Percentiles rank a stretch among this genome's conserved stretches.
These are phyloP conservation scores for Synergus umbraculus DNA, from an alignment of 2,888 invertebrate species.

Conservation along the genomic window DNA sequence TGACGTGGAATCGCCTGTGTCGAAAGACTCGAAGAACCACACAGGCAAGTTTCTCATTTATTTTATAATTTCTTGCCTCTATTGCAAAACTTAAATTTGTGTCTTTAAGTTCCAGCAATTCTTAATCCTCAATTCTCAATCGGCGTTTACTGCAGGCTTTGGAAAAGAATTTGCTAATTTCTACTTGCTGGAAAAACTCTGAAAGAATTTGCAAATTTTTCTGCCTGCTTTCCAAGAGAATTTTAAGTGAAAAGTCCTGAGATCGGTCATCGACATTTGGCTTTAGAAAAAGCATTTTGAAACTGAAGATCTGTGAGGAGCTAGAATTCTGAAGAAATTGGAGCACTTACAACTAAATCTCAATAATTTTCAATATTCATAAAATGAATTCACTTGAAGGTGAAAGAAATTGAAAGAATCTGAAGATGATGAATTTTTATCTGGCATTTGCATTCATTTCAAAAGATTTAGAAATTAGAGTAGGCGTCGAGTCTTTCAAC, in stretches of 20 bases:
- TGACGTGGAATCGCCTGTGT: constrained; percentile 72
- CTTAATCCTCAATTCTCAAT: neutral
- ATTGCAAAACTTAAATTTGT: constrained; percentile 29
- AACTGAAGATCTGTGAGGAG: no score
- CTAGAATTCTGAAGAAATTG: no score
- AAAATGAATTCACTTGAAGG: no score
- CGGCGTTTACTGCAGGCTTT: neutral
- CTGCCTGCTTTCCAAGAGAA: neutral
- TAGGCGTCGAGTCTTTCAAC: no score
- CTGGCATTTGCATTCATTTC: no score
- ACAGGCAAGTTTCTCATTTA: constrained; percentile 63
- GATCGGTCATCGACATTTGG: no score
- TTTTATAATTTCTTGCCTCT: constrained; percentile 28
- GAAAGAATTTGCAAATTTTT: neutral
- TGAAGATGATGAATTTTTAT: no score
- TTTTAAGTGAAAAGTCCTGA: neutral
- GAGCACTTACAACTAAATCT: no score
- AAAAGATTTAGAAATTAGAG: no score
- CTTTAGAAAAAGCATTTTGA: no score
- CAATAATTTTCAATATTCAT: no score
- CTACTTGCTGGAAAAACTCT: neutral
- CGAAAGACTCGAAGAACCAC: constrained; percentile 73
- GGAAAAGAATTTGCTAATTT: neutral
- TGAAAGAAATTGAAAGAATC: no score
- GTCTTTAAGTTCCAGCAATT: neutral